Percentiles rank a stretch among this genome's conserved stretches.
Evolutionary conservation across 2,797 vertebrate genomes (phyloP).

Genomic region (Centropyge bicolor): DNA sequence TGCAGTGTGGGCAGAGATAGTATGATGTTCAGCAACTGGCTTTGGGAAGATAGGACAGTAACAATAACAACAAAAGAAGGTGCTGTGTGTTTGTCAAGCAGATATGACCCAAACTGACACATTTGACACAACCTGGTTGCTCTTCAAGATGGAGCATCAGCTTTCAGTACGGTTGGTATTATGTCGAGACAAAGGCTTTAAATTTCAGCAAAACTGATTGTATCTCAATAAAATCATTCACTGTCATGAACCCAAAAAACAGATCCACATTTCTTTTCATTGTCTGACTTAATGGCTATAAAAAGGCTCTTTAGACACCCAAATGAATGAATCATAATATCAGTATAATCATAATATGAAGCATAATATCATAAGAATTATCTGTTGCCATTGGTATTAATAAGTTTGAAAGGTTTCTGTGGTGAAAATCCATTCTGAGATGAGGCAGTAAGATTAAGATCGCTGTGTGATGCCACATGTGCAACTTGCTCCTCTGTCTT

Average conservation of each 20-base stretch:
- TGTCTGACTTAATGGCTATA: neutral
- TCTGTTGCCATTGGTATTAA: neutral
- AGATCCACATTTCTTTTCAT: neutral
- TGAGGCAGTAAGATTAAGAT: neutral
- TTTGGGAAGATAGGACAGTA: conserved; percentile 30
- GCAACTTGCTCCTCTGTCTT: neutral
- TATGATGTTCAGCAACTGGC: conserved; percentile 30
- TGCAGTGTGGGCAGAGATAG: conserved; percentile 15
- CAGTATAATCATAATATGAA: too few species aligned
- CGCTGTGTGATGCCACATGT: neutral
- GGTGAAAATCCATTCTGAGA: neutral
- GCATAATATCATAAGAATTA: neutral
- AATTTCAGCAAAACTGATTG: neutral
- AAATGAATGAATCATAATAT: too few species aligned
- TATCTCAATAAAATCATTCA: neutral
- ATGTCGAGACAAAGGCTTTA: neutral
- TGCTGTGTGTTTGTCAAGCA: neutral
- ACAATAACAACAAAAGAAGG: conserved; percentile 36
- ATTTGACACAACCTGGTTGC: neutral
- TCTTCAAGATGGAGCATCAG: neutral
- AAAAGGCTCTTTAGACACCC: neutral
- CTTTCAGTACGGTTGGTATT: neutral
- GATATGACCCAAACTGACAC: conserved; percentile 1
- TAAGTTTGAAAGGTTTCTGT: neutral
- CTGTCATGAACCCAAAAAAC: neutral